Percentiles rank a stretch among this genome's conserved stretches.
Evolutionary conservation across 1,140 invertebrate genomes (phyloP).

Genomic region (Diachasmimorpha longicaudata): DNA sequence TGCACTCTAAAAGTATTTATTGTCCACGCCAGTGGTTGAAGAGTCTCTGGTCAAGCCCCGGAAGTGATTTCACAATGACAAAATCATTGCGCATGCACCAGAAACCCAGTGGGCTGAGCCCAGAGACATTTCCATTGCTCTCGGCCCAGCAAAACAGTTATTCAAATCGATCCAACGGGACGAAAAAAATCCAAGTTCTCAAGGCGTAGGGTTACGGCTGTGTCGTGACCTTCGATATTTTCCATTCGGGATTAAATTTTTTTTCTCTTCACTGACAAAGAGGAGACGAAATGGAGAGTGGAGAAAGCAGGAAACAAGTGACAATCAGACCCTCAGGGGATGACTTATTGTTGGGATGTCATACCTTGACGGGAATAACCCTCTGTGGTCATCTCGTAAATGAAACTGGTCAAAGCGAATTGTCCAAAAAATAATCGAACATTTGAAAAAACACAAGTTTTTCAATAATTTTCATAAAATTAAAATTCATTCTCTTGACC

Average conservation of each 20-base stretch:
- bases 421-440: background rate
- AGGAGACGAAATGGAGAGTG: slow-evolving; percentile 15
- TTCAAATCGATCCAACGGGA: slow-evolving; percentile 44
- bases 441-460: no score
- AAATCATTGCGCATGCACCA: slow-evolving; percentile 31
- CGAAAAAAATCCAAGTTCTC: slow-evolving; percentile 45
- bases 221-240: slow-evolving; percentile 35
- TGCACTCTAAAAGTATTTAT: background rate
- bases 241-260: slow-evolving; percentile 47
- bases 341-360: slow-evolving; percentile 52
- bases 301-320: slow-evolving; percentile 55
- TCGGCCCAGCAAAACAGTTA: slow-evolving; percentile 25
- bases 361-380: slow-evolving; percentile 37
- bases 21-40: background rate
- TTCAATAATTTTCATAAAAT: no score
- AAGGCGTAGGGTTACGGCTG: slow-evolving; percentile 60
- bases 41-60: slow-evolving; percentile 48
- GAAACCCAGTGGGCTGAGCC: slow-evolving; percentile 11
- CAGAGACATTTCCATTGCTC: background rate
- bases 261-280: background rate
- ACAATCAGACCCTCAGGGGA: slow-evolving; percentile 53
- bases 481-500: no score
- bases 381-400: slow-evolving; percentile 40
- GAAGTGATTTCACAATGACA: slow-evolving; percentile 57
- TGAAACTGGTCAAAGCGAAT: slow-evolving; percentile 35